These are phyloP conservation scores for Caenorhabditis panamensis DNA, from an alignment of 2,888 invertebrate genomes.

Conservation along the genomic window DNA sequence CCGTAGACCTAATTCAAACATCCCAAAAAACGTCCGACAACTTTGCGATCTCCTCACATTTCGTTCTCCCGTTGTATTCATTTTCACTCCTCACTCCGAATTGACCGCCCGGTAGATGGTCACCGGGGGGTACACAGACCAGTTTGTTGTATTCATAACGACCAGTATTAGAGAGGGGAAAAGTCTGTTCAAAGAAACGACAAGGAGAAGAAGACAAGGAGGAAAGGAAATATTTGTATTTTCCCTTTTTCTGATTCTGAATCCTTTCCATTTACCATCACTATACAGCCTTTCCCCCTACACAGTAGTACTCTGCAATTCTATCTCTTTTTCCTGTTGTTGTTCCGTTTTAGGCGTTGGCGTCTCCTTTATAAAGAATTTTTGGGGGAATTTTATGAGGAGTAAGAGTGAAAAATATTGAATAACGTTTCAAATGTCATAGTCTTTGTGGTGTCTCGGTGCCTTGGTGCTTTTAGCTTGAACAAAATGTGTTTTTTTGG, in stretches of 20 bases:
- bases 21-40: not conserved
- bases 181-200: slow-evolving; percentile 14
- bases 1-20: not conserved
- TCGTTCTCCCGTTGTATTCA: not conserved
- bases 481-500: not conserved
- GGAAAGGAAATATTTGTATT: slow-evolving; percentile 42
- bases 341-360: slow-evolving; percentile 1
- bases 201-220: slow-evolving; percentile 14
- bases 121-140: slow-evolving; percentile 20
- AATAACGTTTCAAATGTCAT: slow-evolving; percentile 20
- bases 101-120: slow-evolving; percentile 26
- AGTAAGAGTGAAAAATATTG: slow-evolving; percentile 18
- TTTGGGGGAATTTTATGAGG: not conserved
- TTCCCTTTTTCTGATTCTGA: slow-evolving; percentile 24
- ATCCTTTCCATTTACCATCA: not conserved
- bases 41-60: not conserved
- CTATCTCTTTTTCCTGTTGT: slow-evolving; percentile 44
- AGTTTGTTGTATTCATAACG: slow-evolving; percentile 56
- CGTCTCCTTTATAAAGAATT: not conserved
- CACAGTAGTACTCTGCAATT: slow-evolving; percentile 23
- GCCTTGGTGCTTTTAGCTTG: not conserved
- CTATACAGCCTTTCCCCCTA: not conserved
- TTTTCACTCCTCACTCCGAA: slow-evolving; percentile 20
- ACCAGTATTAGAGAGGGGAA: slow-evolving; percentile 36
- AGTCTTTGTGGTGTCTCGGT: not conserved